Percentiles rank a stretch among this genome's conserved stretches.
Conservation (phyloP, 2,888 invertebrate genomes). For the Serripes groenlandicus region DNA sequence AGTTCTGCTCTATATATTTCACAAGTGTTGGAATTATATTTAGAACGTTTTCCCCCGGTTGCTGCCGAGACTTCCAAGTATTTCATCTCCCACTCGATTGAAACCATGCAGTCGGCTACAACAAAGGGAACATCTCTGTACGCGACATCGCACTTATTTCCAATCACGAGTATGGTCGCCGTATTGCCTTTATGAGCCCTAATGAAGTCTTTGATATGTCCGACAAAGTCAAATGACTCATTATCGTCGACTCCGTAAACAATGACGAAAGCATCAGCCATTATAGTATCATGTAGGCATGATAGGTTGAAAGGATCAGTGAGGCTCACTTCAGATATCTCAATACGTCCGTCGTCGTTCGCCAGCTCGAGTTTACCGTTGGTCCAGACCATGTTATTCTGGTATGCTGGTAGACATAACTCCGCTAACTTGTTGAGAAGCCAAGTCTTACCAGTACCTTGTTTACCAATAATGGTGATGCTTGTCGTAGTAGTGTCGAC, state of each 20-base stretch:
- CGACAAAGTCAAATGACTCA: constrained; percentile 4
- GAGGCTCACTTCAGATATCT: background rate
- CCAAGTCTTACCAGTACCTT: background rate
- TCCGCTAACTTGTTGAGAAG: background rate
- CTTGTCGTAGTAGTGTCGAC: no score
- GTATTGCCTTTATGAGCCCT: background rate
- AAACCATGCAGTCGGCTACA: constrained; percentile 2
- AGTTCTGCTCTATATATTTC: background rate
- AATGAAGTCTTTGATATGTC: constrained; percentile 13
- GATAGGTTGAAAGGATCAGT: background rate
- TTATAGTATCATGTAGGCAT: background rate
- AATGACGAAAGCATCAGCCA: constrained; percentile 12
- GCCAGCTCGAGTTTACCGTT: background rate
- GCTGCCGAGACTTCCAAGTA: constrained; percentile 8
- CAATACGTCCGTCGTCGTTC: background rate
- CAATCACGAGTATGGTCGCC: constrained; percentile 3
- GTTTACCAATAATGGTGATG: background rate
- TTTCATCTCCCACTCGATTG: constrained; percentile 5
- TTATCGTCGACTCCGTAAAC: constrained; percentile 7
- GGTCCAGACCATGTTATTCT: background rate
- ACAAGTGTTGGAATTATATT: constrained; percentile 8
- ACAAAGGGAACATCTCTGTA: background rate
- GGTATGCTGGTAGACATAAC: background rate
- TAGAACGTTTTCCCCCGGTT: background rate
- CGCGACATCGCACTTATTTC: constrained; percentile 12